phyloP scores from a whole-genome alignment of 2,888 invertebrate genomes.

The Polyploca ridens region DNA sequence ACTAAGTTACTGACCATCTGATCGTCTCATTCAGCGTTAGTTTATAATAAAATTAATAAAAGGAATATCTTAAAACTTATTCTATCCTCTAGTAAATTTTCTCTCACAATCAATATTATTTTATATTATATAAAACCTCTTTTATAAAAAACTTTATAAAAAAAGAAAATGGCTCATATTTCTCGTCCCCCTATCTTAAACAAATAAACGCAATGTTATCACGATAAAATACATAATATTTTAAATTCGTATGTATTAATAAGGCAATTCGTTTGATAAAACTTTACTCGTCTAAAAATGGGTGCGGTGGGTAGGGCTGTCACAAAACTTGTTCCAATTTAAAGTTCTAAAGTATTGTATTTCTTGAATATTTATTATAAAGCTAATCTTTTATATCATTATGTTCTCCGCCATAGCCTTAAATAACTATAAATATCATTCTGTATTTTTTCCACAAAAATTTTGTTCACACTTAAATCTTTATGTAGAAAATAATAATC shows the following conservation, averaged over 20 bases:
- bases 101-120: background rate
- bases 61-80: no score
- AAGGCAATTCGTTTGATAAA: slow-evolving; percentile 30
- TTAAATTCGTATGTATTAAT: slow-evolving; percentile 18
- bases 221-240: slow-evolving; percentile 12
- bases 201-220: slow-evolving; percentile 13
- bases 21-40: no score
- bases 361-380: background rate
- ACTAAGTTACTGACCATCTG: no score
- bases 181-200: background rate
- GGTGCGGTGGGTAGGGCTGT: slow-evolving; percentile 20
- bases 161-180: background rate
- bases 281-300: slow-evolving; percentile 33
- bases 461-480: no score
- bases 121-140: background rate
- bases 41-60: no score
- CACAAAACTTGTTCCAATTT: background rate
- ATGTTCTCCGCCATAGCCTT: no score
- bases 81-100: no score
- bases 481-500: no score
- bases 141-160: background rate
- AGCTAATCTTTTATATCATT: background rate
- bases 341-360: no score
- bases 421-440: no score
- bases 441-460: no score